phyloP scores from a whole-genome alignment of 1,140 invertebrate genomes.

The Acromyrmex echinatior region DNA sequence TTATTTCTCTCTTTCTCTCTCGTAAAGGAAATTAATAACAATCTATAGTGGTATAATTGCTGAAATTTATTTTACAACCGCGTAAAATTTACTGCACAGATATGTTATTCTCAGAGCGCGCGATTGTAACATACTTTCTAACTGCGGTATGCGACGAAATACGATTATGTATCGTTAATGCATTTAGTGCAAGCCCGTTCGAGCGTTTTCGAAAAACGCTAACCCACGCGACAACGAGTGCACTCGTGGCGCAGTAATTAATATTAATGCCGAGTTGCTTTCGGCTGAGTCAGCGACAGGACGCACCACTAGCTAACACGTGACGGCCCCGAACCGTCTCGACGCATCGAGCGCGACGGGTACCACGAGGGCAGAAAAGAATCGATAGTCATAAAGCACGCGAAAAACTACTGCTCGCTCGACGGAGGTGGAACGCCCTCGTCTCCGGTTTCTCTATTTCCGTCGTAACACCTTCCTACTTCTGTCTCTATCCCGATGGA shows the following conservation, averaged over 20 bases:
- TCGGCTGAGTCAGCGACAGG: constrained; percentile 72
- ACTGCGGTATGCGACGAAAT: neutral
- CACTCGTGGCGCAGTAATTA: constrained; percentile 70
- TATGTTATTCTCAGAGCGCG: neutral
- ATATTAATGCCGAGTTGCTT: constrained; percentile 78
- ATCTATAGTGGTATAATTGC: neutral
- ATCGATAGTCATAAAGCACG: constrained; percentile 77
- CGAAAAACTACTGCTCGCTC: constrained; percentile 64
- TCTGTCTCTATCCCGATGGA: neutral
- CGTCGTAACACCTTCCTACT: neutral
- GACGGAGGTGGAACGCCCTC: constrained; percentile 1
- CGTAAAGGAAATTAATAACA: neutral
- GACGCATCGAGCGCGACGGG: constrained; percentile 21
- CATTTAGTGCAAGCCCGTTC: constrained; percentile 4
- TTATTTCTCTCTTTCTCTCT: neutral
- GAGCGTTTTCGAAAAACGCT: constrained; percentile 61
- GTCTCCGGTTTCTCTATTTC: constrained; percentile 35
- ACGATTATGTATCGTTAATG: constrained; percentile 2
- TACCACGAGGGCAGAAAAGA: constrained; percentile 34
- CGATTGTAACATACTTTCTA: neutral
- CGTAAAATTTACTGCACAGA: neutral
- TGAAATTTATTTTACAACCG: neutral
- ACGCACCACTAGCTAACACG: constrained; percentile 42
- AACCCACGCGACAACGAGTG: constrained; percentile 52
- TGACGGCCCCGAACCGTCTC: constrained; percentile 40